phyloP scores from a whole-genome alignment of 2,113 vertebrate genomes.

The Labeo rohita region DNA sequence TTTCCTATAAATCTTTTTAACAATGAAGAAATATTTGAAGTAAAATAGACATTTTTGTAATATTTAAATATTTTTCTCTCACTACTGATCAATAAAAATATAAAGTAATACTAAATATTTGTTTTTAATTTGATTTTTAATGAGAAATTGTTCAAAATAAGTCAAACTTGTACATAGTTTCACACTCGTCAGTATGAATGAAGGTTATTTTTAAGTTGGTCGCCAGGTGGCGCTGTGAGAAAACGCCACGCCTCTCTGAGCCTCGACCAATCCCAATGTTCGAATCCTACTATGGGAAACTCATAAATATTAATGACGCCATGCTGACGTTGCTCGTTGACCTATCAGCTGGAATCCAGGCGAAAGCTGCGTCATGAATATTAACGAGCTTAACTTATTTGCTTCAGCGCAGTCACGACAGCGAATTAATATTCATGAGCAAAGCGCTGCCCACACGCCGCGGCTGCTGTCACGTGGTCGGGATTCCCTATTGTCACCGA shows the following conservation, averaged over 20 bases:
- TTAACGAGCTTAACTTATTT: background rate
- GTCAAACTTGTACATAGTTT: no score
- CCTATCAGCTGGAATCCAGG: no score
- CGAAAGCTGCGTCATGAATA: background rate
- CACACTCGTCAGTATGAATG: no score
- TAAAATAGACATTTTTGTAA: no score
- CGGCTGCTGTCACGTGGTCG: constrained; percentile 31
- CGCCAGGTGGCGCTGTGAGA: background rate
- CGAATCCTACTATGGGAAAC: background rate
- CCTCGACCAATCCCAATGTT: background rate
- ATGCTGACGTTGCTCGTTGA: background rate
- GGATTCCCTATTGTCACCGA: constrained; percentile 41
- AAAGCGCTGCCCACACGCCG: background rate
- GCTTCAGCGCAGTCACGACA: background rate
- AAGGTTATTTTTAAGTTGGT: no score
- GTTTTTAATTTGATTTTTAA: no score
- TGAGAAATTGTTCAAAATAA: no score
- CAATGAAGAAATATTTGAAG: no score
- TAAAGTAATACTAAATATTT: no score
- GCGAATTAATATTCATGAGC: background rate
- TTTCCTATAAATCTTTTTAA: no score
- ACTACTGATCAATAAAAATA: no score
- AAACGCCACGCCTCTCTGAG: background rate
- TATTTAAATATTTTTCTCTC: no score
- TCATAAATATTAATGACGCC: background rate